Conservation (phyloP, 1,140 invertebrate species). For the Parapsyche elsis region DNA sequence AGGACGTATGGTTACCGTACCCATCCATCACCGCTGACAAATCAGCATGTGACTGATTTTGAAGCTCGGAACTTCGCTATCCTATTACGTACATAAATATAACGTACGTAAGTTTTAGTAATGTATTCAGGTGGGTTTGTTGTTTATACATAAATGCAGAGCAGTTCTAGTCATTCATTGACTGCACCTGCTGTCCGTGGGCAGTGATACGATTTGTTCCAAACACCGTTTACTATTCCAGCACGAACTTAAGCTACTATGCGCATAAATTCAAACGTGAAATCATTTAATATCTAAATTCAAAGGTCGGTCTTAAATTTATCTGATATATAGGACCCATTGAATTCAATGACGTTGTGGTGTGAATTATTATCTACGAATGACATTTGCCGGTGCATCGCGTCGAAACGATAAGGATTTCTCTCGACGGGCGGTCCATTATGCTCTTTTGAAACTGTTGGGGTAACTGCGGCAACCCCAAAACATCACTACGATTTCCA, state of each 20-base stretch:
- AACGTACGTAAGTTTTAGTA: no score
- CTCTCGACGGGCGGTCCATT: background rate
- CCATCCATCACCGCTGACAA: no score
- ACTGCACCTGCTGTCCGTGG: constrained; percentile 7
- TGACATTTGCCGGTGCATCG: constrained; percentile 3
- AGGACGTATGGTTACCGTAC: no score
- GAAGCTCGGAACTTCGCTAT: no score
- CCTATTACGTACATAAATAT: no score
- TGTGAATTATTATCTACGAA: background rate
- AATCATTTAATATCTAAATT: no score
- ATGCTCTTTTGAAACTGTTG: background rate
- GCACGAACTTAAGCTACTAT: no score
- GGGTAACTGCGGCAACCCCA: background rate
- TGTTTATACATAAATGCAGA: background rate
- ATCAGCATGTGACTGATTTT: no score
- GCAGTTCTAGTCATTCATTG: background rate
- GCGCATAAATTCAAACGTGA: no score
- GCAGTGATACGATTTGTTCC: constrained; percentile 15
- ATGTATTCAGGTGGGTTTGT: background rate
- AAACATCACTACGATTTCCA: background rate
- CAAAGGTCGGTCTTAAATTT: no score
- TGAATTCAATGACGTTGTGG: no score
- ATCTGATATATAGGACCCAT: no score
- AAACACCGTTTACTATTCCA: background rate
- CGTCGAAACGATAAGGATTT: background rate